phyloP scores from a whole-genome alignment of 2,888 invertebrate species.

The Lacanobia oleracea region DNA sequence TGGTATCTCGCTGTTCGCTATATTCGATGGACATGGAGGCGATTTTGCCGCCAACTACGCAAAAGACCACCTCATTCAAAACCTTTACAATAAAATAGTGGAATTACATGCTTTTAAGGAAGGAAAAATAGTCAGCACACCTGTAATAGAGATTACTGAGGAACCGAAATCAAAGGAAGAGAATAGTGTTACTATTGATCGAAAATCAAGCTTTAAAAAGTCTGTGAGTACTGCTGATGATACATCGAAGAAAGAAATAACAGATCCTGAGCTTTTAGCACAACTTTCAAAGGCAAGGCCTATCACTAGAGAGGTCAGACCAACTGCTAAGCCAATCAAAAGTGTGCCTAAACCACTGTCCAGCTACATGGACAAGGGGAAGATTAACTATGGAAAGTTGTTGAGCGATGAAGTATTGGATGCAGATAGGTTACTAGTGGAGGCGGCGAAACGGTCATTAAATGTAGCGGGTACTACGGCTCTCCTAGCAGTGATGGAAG shows the following conservation, averaged over 20 bases:
- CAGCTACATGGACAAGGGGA: slow-evolving; percentile 93
- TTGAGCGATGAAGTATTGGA: slow-evolving; percentile 96
- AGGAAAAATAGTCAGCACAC: slow-evolving; percentile 86
- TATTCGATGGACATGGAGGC: slow-evolving; percentile 99
- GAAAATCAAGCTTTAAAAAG: slow-evolving; percentile 93
- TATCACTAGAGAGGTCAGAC: slow-evolving; percentile 91
- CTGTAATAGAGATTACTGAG: slow-evolving; percentile 78
- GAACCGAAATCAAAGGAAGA: slow-evolving; percentile 86
- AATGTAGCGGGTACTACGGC: slow-evolving; percentile 97
- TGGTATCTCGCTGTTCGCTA: slow-evolving; percentile 96
- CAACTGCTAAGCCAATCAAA: slow-evolving; percentile 84
- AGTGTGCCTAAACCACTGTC: slow-evolving; percentile 88
- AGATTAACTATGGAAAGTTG: slow-evolving; percentile 95
- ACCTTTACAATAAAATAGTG: slow-evolving; percentile 94
- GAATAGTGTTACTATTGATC: slow-evolving; percentile 81
- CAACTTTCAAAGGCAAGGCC: slow-evolving; percentile 92
- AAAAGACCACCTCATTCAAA: slow-evolving; percentile 96
- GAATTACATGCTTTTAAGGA: slow-evolving; percentile 93
- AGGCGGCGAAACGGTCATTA: slow-evolving; percentile 95
- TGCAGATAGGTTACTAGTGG: slow-evolving; percentile 95
- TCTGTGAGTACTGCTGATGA: slow-evolving; percentile 92
- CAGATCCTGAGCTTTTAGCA: slow-evolving; percentile 92
- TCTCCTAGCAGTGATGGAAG: slow-evolving; percentile 96
- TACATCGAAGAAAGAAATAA: slow-evolving; percentile 91
- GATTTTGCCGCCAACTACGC: slow-evolving; percentile 98